Base-by-base conservation (phyloP, 2,113 vertebrate species). In the Oenanthe melanoleuca region DNA sequence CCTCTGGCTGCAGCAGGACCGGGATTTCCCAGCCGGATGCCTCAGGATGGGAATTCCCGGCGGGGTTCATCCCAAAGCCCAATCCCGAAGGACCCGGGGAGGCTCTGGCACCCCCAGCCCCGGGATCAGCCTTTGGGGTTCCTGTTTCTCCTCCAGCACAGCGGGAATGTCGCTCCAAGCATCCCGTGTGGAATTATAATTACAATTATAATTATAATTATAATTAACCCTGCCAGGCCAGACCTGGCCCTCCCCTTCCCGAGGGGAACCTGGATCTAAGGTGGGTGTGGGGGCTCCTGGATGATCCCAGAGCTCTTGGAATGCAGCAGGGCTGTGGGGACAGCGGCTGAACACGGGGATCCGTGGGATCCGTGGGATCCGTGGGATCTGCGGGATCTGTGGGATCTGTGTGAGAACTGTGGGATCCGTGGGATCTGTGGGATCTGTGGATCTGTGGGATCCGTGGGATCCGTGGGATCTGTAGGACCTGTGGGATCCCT, bases 151-250 rank as follows among this genome's bases (percentile, higher is more conserved):
- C 45, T 53, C 15, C 20, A 9, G 9, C 25, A 14, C 17, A 15
- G n/a, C 34, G 12, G 88, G 49, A 74, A 10, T 7, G 26, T 45
- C 20, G 6, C 33, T 45, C 12, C 55, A 4, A 1, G 75, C 70
- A 85, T 67, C 59, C 47, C 18, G 0, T 89, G 83, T 92, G 96
- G 96, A 96, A 96, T 50, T 96, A 94, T 18, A 94, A 94, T 38
- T 42, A 40, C 14, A 42, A 42, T 42, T 16, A 42, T 42, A 6
- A 16, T 42, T 40, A 42, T 40, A 42, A 42, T 42, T 16, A 42
- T 42, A 6, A 16, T 42, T 42, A 42, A 42, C 15, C 40, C 40
- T 42, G 40, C 40, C 40, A 42, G 40, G 40, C 40, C 40, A 42
- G 40, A 15, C 77, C 67, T 1, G 63, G 33, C 67, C 49, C n/a